Evolutionary conservation across 2,797 vertebrate species (phyloP).

Genomic region (Pangasius larnaudii): DNA sequence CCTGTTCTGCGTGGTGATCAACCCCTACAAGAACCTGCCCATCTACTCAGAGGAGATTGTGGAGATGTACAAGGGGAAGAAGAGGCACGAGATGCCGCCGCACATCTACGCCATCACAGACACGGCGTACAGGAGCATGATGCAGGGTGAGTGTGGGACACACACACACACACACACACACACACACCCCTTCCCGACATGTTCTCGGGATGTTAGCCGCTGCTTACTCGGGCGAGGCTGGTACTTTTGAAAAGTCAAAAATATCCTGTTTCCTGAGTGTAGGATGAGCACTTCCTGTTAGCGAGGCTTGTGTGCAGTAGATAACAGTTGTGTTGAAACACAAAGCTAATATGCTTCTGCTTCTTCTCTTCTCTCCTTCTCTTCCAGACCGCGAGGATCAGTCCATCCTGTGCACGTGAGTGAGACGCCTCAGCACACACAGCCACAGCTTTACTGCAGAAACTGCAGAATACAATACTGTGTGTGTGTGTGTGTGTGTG

Average conservation of each 20-base stretch:
- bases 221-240: background rate
- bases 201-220: background rate
- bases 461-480: background rate
- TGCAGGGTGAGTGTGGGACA: conserved; percentile 57
- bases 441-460: background rate
- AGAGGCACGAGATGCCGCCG: conserved; percentile 97
- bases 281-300: background rate
- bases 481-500: conserved; percentile 10
- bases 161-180: background rate
- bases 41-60: conserved; percentile 99
- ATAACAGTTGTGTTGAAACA: background rate
- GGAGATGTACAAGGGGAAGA: conserved; percentile 99
- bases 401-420: conserved; percentile 99
- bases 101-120: conserved; percentile 99
- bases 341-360: background rate
- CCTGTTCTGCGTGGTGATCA: conserved; percentile 98
- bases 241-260: background rate
- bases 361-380: background rate
- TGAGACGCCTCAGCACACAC: conserved; percentile 58
- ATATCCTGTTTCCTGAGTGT: conserved; percentile 7
- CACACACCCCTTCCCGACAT: background rate
- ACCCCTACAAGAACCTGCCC: conserved; percentile 98
- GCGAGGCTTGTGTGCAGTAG: background rate
- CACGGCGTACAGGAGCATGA: conserved; percentile 97
- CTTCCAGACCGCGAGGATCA: conserved; percentile 90